Evolutionary conservation across 2,888 invertebrate genomes (phyloP).

Genomic region (Craniophora ligustri): DNA sequence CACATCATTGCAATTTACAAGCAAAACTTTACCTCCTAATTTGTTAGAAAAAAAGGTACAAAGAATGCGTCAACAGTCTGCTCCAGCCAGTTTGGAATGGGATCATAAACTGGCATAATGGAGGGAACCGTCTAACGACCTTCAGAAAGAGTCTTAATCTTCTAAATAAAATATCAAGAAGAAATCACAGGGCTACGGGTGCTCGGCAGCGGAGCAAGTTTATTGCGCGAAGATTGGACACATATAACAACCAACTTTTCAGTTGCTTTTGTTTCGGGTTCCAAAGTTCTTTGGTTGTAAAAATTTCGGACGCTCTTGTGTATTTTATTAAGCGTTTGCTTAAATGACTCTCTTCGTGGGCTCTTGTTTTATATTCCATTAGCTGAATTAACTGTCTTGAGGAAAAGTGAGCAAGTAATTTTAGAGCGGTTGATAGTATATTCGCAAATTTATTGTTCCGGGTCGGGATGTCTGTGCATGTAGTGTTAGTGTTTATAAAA

Average conservation of each 20-base stretch:
- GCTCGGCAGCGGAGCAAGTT: conserved; percentile 59
- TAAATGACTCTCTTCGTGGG: not conserved
- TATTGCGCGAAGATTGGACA: conserved; percentile 72
- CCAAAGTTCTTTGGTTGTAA: conserved; percentile 34
- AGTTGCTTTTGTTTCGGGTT: conserved; percentile 33
- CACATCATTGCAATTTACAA: conserved; percentile 70
- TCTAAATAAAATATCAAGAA: conserved; percentile 85
- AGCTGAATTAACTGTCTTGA: no score
- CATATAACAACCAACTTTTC: conserved; percentile 55
- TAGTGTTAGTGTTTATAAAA: no score
- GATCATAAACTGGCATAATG: conserved; percentile 79
- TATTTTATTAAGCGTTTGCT: conserved; percentile 13
- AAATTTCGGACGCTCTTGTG: conserved; percentile 18
- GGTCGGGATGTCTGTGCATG: no score
- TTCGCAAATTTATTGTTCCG: no score
- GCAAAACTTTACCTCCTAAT: conserved; percentile 64
- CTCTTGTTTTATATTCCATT: conserved; percentile 12
- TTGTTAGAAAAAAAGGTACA: conserved; percentile 61
- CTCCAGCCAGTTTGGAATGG: conserved; percentile 71
- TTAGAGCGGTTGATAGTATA: no score
- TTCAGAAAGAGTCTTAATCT: conserved; percentile 72
- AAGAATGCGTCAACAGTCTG: conserved; percentile 68
- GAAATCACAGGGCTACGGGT: conserved; percentile 77
- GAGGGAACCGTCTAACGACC: conserved; percentile 76
- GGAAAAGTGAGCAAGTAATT: no score